Conservation (phyloP, 2,888 invertebrate genomes). For the Archips crataeganus region DNA sequence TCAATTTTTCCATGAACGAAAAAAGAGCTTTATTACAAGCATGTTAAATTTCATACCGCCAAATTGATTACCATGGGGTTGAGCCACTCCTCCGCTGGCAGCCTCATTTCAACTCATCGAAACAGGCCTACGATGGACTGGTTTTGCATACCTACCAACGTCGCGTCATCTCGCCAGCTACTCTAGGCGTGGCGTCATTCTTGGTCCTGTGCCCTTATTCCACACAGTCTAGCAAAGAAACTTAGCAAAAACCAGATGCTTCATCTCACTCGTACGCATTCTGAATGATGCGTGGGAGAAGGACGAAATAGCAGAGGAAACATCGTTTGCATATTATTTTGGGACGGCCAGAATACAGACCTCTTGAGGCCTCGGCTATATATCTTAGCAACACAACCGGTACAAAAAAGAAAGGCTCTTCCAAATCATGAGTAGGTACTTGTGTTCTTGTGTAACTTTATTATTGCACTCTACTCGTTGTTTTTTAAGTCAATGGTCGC, state of each 20-base stretch:
- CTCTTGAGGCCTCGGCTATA: not conserved
- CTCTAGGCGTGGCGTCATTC: constrained; percentile 15
- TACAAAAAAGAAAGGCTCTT: constrained; percentile 7
- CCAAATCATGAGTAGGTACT: not conserved
- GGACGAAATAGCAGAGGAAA: not conserved
- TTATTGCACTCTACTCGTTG: not conserved
- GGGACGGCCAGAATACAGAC: not conserved
- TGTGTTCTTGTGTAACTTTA: not conserved
- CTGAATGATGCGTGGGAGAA: not conserved
- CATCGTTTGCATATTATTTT: not conserved
- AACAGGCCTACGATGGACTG: constrained; percentile 7
- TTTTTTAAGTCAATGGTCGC: not conserved
- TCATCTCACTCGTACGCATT: not conserved
- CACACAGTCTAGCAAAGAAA: not conserved
- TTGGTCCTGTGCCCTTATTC: not conserved
- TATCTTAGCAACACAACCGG: constrained; percentile 11
- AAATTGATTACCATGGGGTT: not conserved
- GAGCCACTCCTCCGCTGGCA: not conserved
- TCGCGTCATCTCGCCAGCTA: constrained; percentile 4
- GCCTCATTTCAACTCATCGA: constrained; percentile 4
- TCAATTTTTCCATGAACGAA: not conserved
- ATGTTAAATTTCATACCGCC: not conserved
- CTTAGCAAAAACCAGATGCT: not conserved
- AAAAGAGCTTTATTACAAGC: not conserved
- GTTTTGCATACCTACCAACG: constrained; percentile 20